phyloP scores from a whole-genome alignment of 2,797 vertebrate species.

The Cyprinella venusta region DNA sequence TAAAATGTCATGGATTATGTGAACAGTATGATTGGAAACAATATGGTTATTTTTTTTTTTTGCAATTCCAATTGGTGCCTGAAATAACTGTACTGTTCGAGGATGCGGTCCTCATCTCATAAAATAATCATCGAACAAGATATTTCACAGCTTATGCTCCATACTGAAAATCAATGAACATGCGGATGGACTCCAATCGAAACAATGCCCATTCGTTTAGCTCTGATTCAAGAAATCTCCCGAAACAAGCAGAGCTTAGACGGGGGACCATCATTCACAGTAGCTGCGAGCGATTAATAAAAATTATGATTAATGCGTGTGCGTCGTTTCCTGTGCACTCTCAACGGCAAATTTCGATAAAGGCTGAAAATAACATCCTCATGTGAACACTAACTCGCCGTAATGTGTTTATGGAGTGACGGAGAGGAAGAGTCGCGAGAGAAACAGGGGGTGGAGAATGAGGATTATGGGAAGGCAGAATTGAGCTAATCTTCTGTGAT shows the following conservation, averaged over 20 bases:
- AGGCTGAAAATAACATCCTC: background rate
- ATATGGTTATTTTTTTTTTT: background rate
- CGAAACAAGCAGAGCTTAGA: too few relatives aligned
- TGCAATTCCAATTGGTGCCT: background rate
- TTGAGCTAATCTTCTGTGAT: conserved; percentile 76
- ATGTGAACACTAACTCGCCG: conserved; percentile 71
- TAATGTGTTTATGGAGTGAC: conserved; percentile 70
- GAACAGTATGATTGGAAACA: background rate
- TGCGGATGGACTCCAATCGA: background rate
- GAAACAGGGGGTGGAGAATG: conserved; percentile 37
- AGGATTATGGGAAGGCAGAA: conserved; percentile 72
- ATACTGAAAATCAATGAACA: conserved; percentile 21
- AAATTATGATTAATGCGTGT: background rate
- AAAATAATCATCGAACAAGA: conserved; percentile 4
- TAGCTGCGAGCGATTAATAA: conserved; percentile 40
- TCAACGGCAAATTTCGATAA: background rate
- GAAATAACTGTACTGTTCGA: background rate
- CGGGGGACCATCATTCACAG: conserved; percentile 43
- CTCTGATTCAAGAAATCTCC: background rate
- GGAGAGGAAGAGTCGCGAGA: conserved; percentile 53
- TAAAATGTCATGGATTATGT: background rate
- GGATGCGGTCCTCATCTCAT: background rate
- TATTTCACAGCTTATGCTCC: conserved; percentile 11
- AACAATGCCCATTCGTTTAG: background rate
- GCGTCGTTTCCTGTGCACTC: background rate